Conservation (phyloP, 2,888 invertebrate genomes). For the Thelaira solivaga region DNA sequence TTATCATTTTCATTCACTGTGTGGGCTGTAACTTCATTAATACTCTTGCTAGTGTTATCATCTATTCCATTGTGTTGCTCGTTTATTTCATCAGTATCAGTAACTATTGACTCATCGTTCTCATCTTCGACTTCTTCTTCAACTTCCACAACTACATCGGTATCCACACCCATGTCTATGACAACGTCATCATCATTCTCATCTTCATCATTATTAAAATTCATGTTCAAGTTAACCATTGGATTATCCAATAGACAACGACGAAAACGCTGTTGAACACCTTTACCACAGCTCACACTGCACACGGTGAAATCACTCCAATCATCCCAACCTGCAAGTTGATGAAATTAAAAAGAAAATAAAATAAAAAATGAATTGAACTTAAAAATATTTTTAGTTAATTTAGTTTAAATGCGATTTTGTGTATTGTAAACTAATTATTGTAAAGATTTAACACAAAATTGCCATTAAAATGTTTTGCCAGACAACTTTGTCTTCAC, state of each 20-base stretch:
- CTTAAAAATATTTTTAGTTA: conserved; percentile 12
- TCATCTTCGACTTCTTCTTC: conserved; percentile 27
- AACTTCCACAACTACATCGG: conserved; percentile 63
- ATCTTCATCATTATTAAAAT: conserved; percentile 67
- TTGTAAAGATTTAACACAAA: conserved; percentile 27
- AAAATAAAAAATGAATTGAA: not conserved
- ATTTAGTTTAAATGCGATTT: conserved; percentile 22
- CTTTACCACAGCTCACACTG: conserved; percentile 77
- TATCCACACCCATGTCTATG: conserved; percentile 72
- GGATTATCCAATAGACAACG: conserved; percentile 76
- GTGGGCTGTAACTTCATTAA: conserved; percentile 31
- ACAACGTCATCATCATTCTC: conserved; percentile 64
- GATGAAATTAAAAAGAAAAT: not conserved
- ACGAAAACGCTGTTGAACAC: conserved; percentile 77
- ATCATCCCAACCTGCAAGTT: conserved; percentile 75
- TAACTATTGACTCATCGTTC: conserved; percentile 39
- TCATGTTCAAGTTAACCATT: conserved; percentile 75
- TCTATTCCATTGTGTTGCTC: conserved; percentile 30
- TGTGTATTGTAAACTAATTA: conserved; percentile 25
- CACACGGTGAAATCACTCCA: conserved; percentile 77
- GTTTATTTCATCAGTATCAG: conserved; percentile 45
- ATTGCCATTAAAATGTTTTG: conserved; percentile 26
- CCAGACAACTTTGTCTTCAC: not conserved
- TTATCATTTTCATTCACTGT: conserved; percentile 18
- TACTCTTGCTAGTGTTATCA: not conserved